A percentile compares a stretch with the other conserved stretches of the same genome.
Evolutionary conservation across 2,113 vertebrate genomes (phyloP).

Genomic region (Myrmecobius fasciatus): DNA sequence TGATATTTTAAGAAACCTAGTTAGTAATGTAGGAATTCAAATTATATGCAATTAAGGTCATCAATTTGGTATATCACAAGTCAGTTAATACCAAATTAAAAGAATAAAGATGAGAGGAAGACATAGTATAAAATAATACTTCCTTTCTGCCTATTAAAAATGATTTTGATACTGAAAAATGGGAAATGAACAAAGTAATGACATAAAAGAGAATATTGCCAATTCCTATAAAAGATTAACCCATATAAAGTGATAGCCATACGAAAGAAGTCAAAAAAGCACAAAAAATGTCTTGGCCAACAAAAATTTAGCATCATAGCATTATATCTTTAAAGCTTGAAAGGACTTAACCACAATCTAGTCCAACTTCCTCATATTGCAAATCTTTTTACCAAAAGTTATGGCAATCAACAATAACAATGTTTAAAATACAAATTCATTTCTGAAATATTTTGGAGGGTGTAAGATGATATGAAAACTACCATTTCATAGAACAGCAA

Average conservation of each 20-base stretch:
- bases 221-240: background rate
- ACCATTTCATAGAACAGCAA: background rate
- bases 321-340: background rate
- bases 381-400: background rate
- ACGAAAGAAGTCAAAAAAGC: background rate
- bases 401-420: background rate
- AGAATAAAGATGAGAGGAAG: background rate
- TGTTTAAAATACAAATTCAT: background rate
- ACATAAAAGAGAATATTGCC: background rate
- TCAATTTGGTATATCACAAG: background rate
- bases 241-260: background rate
- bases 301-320: background rate
- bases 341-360: background rate
- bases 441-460: background rate
- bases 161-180: background rate
- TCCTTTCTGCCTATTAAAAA: background rate
- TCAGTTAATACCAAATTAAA: background rate
- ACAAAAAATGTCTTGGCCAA: background rate
- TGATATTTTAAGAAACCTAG: background rate
- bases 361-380: background rate
- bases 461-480: background rate
- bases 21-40: background rate
- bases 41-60: background rate
- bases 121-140: background rate
- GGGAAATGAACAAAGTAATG: background rate